These are phyloP conservation scores for Andrena marginata DNA, from an alignment of 2,888 invertebrate genomes.

Conservation along the genomic window DNA sequence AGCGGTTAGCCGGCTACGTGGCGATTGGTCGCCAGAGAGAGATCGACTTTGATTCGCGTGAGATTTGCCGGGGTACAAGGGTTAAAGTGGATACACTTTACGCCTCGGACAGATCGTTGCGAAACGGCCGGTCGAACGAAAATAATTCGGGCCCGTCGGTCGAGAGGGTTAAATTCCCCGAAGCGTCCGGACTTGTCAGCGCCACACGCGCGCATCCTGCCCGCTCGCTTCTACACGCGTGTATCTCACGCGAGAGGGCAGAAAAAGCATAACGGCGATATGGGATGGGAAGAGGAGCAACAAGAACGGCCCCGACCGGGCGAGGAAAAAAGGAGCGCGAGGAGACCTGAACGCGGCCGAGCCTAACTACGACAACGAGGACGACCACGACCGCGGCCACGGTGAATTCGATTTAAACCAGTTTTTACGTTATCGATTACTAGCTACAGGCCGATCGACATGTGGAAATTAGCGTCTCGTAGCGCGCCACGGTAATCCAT, in stretches of 20 bases:
- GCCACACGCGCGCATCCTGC: slow-evolving; percentile 48
- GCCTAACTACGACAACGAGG: slow-evolving; percentile 39
- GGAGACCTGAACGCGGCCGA: slow-evolving; percentile 29
- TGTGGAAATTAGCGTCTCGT: slow-evolving; percentile 55
- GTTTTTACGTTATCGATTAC: slow-evolving; percentile 61
- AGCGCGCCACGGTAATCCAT: slow-evolving; percentile 31
- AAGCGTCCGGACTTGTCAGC: slow-evolving; percentile 33
- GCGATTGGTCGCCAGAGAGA: too few relatives aligned
- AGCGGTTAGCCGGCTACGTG: too few relatives aligned
- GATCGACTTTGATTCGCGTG: too few relatives aligned
- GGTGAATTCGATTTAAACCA: slow-evolving; percentile 62
- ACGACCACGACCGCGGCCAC: slow-evolving; percentile 22
- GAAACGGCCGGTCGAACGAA: too few relatives aligned
- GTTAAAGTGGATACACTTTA: too few relatives aligned
- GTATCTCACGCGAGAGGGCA: slow-evolving; percentile 31
- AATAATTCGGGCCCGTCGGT: neutral
- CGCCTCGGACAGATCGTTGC: too few relatives aligned
- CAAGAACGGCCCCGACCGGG: slow-evolving; percentile 1
- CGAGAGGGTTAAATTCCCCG: slow-evolving; percentile 43
- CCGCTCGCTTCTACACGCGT: slow-evolving; percentile 36
- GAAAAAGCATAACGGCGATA: slow-evolving; percentile 48
- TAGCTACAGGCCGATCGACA: slow-evolving; percentile 45
- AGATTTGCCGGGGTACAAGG: too few relatives aligned
- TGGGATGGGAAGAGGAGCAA: neutral
- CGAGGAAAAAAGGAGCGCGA: neutral